These are phyloP conservation scores for Phaethon lepturus DNA, from an alignment of 2,113 vertebrate species.

Conservation along the genomic window DNA sequence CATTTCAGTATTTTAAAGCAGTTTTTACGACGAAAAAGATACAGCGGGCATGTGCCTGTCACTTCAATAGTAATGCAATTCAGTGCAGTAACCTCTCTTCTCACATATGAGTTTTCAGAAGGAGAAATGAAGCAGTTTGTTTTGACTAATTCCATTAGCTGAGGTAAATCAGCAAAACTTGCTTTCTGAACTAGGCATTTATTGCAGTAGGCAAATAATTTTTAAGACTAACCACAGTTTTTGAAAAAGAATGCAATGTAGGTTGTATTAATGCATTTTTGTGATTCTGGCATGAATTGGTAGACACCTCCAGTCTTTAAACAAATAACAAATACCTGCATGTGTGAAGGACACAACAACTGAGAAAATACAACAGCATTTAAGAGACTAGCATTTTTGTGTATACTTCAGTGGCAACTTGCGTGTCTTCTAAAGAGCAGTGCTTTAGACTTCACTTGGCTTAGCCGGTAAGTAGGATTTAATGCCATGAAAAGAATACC, in stretches of 20 bases:
- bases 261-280: neutral
- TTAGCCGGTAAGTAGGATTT: neutral
- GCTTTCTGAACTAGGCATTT: neutral
- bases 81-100: neutral
- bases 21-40: neutral
- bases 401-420: neutral
- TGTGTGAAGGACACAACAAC: neutral
- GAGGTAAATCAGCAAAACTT: neutral
- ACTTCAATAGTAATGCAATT: neutral
- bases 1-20: neutral
- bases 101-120: neutral
- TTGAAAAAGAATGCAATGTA: neutral
- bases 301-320: neutral
- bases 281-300: neutral
- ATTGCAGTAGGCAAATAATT: neutral
- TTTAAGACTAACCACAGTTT: neutral
- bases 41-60: neutral
- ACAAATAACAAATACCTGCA: neutral
- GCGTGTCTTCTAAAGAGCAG: neutral
- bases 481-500: neutral
- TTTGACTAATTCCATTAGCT: neutral
- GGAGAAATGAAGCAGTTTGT: neutral
- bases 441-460: neutral
- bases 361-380: neutral
- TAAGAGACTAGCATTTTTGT: neutral